These are phyloP conservation scores for Arrhopalites spinosus DNA, from an alignment of 2,888 invertebrate species.

Conservation along the genomic window DNA sequence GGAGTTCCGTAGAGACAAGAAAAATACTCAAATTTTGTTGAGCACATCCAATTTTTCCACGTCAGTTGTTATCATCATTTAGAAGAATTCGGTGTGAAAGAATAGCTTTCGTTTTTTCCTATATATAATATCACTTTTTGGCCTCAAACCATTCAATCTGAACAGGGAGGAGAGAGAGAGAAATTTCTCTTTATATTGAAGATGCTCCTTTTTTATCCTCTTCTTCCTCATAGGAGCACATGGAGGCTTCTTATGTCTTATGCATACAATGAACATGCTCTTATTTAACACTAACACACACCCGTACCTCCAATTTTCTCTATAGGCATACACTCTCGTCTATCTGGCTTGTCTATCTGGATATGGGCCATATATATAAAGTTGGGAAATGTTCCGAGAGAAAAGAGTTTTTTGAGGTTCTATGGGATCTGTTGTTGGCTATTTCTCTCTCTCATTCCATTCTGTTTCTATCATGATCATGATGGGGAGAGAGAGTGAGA, in stretches of 20 bases:
- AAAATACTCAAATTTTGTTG: constrained; percentile 14
- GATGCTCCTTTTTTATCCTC: neutral
- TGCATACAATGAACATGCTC: neutral
- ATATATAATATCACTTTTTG: constrained; percentile 18
- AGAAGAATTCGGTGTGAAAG: constrained; percentile 24
- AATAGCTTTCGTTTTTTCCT: constrained; percentile 25
- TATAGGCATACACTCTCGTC: neutral
- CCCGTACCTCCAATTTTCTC: neutral
- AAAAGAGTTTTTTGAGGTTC: too few species aligned
- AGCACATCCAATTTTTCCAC: constrained; percentile 29
- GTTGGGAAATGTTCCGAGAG: too few species aligned
- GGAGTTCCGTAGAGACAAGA: constrained; percentile 7
- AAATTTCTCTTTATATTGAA: neutral
- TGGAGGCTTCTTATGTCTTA: too few species aligned
- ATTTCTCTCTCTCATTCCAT: neutral
- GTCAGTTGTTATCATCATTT: constrained; percentile 33
- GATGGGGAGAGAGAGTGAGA: neutral
- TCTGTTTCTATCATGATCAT: neutral
- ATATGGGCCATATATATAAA: neutral
- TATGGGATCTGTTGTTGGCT: neutral
- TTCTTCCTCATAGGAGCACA: neutral
- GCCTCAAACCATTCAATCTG: constrained; percentile 23
- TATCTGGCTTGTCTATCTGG: neutral
- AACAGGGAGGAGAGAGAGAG: too few species aligned
- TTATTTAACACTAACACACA: neutral